Percentiles rank a stretch among this genome's conserved stretches.
phyloP scores from a whole-genome alignment of 2,888 invertebrate genomes.

The Muschampia plurimacula region DNA sequence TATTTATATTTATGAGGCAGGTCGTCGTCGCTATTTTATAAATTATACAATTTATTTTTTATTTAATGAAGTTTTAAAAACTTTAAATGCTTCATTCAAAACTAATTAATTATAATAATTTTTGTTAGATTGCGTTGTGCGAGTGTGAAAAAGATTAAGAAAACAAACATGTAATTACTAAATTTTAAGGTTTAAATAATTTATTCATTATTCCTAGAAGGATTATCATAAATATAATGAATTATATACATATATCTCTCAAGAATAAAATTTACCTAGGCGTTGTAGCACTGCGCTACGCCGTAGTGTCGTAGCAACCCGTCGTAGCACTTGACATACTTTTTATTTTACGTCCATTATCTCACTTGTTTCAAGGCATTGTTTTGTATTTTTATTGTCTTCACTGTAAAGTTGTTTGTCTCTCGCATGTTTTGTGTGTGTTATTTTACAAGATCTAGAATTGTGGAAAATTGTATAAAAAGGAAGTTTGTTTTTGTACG shows the following conservation, averaged over 20 bases:
- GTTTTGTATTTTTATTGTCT: constrained; percentile 34
- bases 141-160: too few species aligned
- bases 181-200: too few species aligned
- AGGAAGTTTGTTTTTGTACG: not conserved
- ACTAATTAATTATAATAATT: too few species aligned
- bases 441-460: constrained; percentile 1
- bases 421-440: not conserved
- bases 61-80: too few species aligned
- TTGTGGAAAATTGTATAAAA: not conserved
- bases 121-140: too few species aligned
- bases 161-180: too few species aligned
- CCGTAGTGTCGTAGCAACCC: constrained; percentile 30
- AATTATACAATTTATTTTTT: too few species aligned
- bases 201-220: too few species aligned
- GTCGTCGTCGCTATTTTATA: too few species aligned
- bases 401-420: constrained; percentile 7
- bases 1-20: too few species aligned
- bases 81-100: too few species aligned
- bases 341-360: constrained; percentile 38
- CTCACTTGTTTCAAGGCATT: constrained; percentile 32
- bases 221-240: too few species aligned
- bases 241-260: not conserved
- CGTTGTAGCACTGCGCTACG: constrained; percentile 29
- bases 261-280: constrained; percentile 12
- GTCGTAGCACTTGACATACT: constrained; percentile 38